Evolutionary conservation across 2,113 vertebrate genomes (phyloP).

Genomic region (Petrocephalus microphthalmus): DNA sequence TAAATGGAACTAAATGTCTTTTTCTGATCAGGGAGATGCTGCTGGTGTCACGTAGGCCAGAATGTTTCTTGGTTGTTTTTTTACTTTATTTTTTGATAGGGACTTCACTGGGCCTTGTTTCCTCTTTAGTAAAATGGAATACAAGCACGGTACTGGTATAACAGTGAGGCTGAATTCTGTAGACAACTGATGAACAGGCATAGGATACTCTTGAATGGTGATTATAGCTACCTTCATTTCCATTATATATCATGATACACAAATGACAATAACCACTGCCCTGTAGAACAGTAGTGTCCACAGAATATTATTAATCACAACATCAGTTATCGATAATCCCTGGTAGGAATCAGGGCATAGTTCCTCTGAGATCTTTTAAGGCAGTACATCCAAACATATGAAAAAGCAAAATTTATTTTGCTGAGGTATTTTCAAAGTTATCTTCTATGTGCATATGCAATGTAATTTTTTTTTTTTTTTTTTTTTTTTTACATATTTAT

Average conservation of each 20-base stretch:
- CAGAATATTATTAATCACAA: not conserved
- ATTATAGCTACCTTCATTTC: too few relatives aligned
- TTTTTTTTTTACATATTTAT: constrained; percentile 1
- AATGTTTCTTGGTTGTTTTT: not conserved
- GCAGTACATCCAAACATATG: not conserved
- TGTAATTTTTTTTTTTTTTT: not conserved
- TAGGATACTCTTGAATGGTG: too few relatives aligned
- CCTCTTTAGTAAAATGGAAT: not conserved
- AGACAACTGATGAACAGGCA: too few relatives aligned
- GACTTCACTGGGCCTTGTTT: not conserved
- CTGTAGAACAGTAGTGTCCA: not conserved
- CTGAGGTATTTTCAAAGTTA: not conserved
- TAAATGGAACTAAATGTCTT: not conserved
- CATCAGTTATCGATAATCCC: not conserved
- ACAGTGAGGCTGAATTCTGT: not conserved
- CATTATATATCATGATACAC: not conserved
- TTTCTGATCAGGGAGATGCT: not conserved
- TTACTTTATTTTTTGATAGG: not conserved
- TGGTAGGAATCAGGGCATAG: not conserved
- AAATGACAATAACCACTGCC: not conserved
- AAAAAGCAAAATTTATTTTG: not conserved
- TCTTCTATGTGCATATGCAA: not conserved
- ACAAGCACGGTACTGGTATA: not conserved
- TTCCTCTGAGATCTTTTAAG: not conserved
- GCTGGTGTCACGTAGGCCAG: not conserved